Evolutionary conservation across 1,140 invertebrate species (phyloP).

Genomic region (Zaprionus tsacasi): DNA sequence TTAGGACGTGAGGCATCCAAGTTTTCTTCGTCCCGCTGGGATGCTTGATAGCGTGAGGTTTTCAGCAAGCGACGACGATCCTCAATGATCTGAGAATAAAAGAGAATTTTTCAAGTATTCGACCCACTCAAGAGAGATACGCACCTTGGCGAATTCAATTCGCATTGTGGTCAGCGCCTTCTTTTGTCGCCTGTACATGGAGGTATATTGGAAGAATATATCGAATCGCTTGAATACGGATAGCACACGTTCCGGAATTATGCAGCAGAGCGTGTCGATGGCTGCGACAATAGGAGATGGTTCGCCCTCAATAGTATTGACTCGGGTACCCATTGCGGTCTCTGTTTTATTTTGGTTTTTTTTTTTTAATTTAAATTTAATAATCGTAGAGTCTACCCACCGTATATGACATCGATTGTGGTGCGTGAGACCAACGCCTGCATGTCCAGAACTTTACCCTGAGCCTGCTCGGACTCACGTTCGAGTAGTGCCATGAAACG

Average conservation of each 20-base stretch:
- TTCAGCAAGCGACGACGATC: constrained; percentile 36
- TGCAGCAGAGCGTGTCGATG: constrained; percentile 39
- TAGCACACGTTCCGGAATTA: constrained; percentile 37
- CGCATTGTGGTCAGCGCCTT: constrained; percentile 31
- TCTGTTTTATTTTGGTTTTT: constrained; percentile 25
- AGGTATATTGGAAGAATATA: constrained; percentile 30
- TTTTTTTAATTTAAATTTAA: no score
- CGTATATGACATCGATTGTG: constrained; percentile 64
- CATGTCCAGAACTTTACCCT: constrained; percentile 46
- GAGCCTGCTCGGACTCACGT: constrained; percentile 4
- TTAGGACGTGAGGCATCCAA: constrained; percentile 51
- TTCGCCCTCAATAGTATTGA: constrained; percentile 60
- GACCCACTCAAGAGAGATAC: no score
- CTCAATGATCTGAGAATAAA: constrained; percentile 39
- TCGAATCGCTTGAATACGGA: constrained; percentile 45
- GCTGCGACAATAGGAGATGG: constrained; percentile 48
- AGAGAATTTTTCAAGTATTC: no score
- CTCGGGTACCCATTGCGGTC: constrained; percentile 59
- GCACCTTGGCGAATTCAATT: constrained; percentile 38
- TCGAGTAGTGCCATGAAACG: constrained; percentile 86
- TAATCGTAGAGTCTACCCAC: constrained; percentile 18
- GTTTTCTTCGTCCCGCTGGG: constrained; percentile 17
- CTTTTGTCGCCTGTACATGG: constrained; percentile 28
- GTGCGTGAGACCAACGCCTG: constrained; percentile 40
- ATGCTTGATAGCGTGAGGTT: constrained; percentile 10